These are phyloP conservation scores for Phallusia fumigata DNA, from an alignment of 23 tunicate species.

Conservation along the genomic window DNA sequence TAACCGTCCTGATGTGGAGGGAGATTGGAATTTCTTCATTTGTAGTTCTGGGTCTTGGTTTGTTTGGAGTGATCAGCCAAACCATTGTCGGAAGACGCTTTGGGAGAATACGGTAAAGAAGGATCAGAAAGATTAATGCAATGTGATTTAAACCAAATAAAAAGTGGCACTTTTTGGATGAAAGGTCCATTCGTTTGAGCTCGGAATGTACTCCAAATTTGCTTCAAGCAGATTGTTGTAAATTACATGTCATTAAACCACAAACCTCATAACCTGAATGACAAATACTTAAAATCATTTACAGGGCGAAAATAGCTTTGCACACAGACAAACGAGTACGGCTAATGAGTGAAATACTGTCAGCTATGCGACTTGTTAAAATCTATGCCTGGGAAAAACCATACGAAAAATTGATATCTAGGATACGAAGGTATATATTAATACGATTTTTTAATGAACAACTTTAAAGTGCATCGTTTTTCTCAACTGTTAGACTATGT, in stretches of 20 bases:
- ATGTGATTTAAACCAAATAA: too few relatives aligned
- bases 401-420: constrained; percentile 37
- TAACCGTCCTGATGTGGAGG: constrained; percentile 37
- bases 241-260: too few relatives aligned
- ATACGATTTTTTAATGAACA: too few relatives aligned
- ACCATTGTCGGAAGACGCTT: constrained; percentile 51
- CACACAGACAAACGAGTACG: constrained; percentile 54
- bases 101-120: constrained; percentile 63
- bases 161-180: too few relatives aligned
- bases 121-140: background rate
- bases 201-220: too few relatives aligned
- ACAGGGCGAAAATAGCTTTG: constrained; percentile 33
- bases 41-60: constrained; percentile 41
- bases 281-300: too few relatives aligned
- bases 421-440: background rate
- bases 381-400: constrained; percentile 86
- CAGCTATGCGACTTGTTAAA: constrained; percentile 72
- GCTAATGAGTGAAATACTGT: constrained; percentile 59
- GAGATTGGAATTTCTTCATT: constrained; percentile 39
- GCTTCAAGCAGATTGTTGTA: too few relatives aligned
- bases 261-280: too few relatives aligned
- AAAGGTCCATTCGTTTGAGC: too few relatives aligned
- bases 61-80: constrained; percentile 39
- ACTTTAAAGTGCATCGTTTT: too few relatives aligned
- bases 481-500: too few relatives aligned